Conservation (phyloP, 2,888 invertebrate species). For the Sisyra terminalis region DNA sequence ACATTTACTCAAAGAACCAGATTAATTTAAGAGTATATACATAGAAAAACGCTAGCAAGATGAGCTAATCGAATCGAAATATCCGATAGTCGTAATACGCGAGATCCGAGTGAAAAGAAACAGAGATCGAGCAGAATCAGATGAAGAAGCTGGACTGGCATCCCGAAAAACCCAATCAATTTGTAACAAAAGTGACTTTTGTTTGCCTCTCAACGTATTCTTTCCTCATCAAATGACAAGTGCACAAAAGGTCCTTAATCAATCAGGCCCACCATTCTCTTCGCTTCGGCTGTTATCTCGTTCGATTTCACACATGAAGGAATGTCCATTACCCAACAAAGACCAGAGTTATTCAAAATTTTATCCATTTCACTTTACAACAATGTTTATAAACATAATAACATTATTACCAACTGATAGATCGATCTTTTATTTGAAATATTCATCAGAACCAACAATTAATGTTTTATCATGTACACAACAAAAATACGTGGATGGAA, state of each 20-base stretch:
- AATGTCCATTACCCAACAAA: constrained; percentile 8
- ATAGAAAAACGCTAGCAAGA: neutral
- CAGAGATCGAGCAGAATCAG: neutral
- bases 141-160: neutral
- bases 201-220: constrained; percentile 5
- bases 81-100: neutral
- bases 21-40: too few species aligned
- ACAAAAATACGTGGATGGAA: too few species aligned
- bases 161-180: constrained; percentile 9
- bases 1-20: too few species aligned
- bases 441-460: too few species aligned
- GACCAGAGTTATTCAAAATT: neutral
- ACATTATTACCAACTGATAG: too few species aligned
- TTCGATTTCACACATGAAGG: constrained; percentile 7
- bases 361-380: too few species aligned
- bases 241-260: constrained; percentile 7
- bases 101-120: constrained; percentile 5
- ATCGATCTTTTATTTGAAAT: too few species aligned
- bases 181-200: constrained; percentile 10
- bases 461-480: too few species aligned
- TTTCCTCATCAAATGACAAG: neutral
- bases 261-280: constrained; percentile 4
- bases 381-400: too few species aligned
- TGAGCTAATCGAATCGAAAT: constrained; percentile 4
- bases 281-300: constrained; percentile 1